Conservation (phyloP, 2,797 vertebrate species). For the Xenopus petersii region DNA sequence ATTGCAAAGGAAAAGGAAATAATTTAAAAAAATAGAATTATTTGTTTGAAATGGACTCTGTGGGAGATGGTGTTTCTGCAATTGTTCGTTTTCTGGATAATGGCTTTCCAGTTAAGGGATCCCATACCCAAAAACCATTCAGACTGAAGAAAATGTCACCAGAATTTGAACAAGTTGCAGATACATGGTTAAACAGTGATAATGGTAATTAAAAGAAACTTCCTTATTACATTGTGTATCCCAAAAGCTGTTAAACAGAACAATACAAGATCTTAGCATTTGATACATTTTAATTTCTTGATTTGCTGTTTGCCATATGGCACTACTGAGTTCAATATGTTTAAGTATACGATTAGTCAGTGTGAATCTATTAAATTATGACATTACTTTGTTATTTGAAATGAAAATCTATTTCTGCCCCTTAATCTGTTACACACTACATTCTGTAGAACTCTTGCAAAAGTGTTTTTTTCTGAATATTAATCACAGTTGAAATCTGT, state of each 20-base stretch:
- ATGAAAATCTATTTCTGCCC: slow-evolving; percentile 49
- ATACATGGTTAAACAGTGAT: not conserved
- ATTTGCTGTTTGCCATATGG: slow-evolving; percentile 45
- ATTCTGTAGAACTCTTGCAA: not conserved
- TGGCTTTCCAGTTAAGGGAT: no score
- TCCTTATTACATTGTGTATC: no score
- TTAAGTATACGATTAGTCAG: slow-evolving; percentile 41
- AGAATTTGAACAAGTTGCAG: no score
- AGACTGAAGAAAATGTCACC: no score
- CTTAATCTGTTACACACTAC: slow-evolving; percentile 22
- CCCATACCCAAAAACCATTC: no score
- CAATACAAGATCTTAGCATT: not conserved
- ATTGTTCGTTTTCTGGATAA: no score
- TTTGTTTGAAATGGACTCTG: no score
- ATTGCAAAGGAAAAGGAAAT: no score
- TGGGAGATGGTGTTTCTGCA: no score
- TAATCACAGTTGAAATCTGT: slow-evolving; percentile 25
- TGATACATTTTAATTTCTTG: slow-evolving; percentile 54
- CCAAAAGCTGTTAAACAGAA: no score
- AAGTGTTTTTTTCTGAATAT: slow-evolving; percentile 18
- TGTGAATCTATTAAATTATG: slow-evolving; percentile 34
- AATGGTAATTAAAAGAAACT: no score
- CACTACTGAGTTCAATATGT: slow-evolving; percentile 50
- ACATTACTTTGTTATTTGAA: slow-evolving; percentile 53
- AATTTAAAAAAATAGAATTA: no score